Evolutionary conservation across 2,888 invertebrate genomes (phyloP).

Genomic region (Andrena bicolor): DNA sequence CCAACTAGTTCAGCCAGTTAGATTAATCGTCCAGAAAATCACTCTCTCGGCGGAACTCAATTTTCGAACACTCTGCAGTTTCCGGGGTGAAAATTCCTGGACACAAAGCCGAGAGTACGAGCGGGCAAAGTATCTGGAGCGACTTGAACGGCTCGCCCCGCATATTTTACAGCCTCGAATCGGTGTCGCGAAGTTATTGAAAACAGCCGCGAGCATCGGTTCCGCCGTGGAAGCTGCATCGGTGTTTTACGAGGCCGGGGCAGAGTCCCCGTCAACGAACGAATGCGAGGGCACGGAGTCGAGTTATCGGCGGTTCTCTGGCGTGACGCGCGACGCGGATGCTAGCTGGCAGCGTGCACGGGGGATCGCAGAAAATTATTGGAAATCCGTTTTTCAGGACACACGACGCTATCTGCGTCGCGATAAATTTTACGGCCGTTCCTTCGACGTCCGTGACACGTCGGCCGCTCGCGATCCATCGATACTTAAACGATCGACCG

Average conservation of each 20-base stretch:
- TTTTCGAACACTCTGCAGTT: not conserved
- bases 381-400: slow-evolving; percentile 62
- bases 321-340: slow-evolving; percentile 43
- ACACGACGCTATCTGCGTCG: slow-evolving; percentile 42
- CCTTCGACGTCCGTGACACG: slow-evolving; percentile 24
- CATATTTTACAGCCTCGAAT: slow-evolving; percentile 31
- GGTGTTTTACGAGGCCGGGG: slow-evolving; percentile 54
- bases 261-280: slow-evolving; percentile 42
- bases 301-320: slow-evolving; percentile 19
- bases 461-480: slow-evolving; percentile 33
- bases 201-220: slow-evolving; percentile 39
- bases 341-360: slow-evolving; percentile 27
- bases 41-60: not conserved
- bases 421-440: slow-evolving; percentile 60
- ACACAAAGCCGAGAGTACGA: not conserved
- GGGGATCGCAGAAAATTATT: slow-evolving; percentile 63
- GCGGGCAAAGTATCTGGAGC: not conserved
- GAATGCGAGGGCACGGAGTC: slow-evolving; percentile 21
- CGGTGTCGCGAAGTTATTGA: slow-evolving; percentile 49
- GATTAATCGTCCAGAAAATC: slow-evolving; percentile 3
- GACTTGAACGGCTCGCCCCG: slow-evolving; percentile 4
- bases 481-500: slow-evolving; percentile 47
- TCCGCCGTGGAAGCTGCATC: slow-evolving; percentile 38
- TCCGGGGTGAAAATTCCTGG: not conserved
- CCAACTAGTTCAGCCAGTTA: not conserved